Evolutionary conservation across 2,888 invertebrate species (phyloP).

Genomic region (Eupithecia exiguata): DNA sequence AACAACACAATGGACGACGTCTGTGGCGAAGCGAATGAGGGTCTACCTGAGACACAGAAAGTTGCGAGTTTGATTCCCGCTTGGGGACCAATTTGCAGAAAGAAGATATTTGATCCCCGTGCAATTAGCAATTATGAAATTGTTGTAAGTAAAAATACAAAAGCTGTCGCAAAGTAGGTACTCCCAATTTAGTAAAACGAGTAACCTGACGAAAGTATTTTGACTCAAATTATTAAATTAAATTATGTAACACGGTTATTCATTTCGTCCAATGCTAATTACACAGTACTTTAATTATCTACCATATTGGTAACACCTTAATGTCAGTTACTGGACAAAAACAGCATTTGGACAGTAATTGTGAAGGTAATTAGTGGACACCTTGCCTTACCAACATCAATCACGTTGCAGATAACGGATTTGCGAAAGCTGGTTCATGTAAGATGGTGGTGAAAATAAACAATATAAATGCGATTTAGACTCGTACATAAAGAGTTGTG

Average conservation of each 20-base stretch:
- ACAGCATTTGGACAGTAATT: slow-evolving; percentile 10
- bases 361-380: slow-evolving; percentile 25
- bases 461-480: neutral
- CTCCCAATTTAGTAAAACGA: neutral
- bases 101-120: too few species aligned
- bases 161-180: neutral
- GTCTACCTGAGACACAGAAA: too few species aligned
- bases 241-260: slow-evolving; percentile 16
- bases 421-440: neutral
- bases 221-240: slow-evolving; percentile 4
- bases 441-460: neutral
- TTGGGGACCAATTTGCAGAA: too few species aligned
- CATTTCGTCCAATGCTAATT: slow-evolving; percentile 18
- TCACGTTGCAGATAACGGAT: slow-evolving; percentile 33
- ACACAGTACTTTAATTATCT: slow-evolving; percentile 20
- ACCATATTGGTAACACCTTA: slow-evolving; percentile 33
- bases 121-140: too few species aligned
- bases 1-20: neutral
- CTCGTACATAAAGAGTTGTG: neutral
- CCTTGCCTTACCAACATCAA: slow-evolving; percentile 40
- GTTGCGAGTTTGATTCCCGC: too few species aligned
- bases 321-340: slow-evolving; percentile 27
- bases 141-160: too few species aligned
- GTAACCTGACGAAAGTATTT: neutral
- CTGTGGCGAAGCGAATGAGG: too few species aligned